Evolutionary conservation across 1,140 invertebrate genomes (phyloP), one percentile per base, ranked within the genome.

Genomic region (Trachymyrmex cornetzi): DNA sequence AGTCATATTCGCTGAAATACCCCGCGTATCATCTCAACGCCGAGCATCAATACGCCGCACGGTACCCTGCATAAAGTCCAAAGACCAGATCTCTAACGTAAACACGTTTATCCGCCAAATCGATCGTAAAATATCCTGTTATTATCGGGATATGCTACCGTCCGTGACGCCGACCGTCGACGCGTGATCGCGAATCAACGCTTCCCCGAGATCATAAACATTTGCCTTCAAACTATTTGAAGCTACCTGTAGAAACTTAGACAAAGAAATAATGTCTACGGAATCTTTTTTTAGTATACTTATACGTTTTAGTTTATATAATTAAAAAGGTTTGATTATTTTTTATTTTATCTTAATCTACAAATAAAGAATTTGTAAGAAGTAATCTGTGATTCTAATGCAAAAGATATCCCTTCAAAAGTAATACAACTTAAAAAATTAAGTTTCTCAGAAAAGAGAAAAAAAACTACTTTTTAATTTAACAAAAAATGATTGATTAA

Each of bases 51-150:
- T 80, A 55, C 61, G 44, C 48, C 66, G 53, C 50, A 72, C 67
- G 67, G 55, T 24, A 55, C 67, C 67, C 80, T 48, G 38, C 55
- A 34, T 74, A 84, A 82, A 75, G 80, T 63, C 80, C 80, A 24
- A 27, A 57, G 80, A 72, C 80, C 67, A 84, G 80, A 84, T 84
- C 69, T 84, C 69, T 84, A 84, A 84, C 80, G 80, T 75, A 84
- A 84, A 84, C 80, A 84, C 80, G 67, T 57, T 84, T 84, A 84
- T 84, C 80, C 80, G 38, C 80, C 55, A 84, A 84, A 84, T 84
- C 80, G 80, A 75, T 75, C 69, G 69, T 84, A 84, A 84, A 84
- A 75, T 84, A 84, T 84, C 80, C 80, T 84, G 80, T 84, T 84
- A 84, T 84, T 84, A 84, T 84, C 80, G 80, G 69, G 55, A 44